These are phyloP conservation scores for Malaclemys terrapin DNA, from an alignment of 2,113 vertebrate genomes.

Conservation along the genomic window DNA sequence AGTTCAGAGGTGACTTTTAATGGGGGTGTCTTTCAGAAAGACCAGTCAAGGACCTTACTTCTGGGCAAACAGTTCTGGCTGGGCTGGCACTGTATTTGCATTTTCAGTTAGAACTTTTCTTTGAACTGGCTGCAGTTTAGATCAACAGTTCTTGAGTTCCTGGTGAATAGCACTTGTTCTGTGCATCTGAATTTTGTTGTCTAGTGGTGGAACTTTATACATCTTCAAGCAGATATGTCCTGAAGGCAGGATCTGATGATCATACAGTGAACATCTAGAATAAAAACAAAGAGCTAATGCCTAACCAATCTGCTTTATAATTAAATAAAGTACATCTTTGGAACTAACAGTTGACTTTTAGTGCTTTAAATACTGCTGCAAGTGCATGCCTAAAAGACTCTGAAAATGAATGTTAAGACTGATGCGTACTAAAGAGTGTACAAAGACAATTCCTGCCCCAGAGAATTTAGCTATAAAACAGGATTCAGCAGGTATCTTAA, in stretches of 20 bases:
- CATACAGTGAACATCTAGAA: conserved; percentile 2
- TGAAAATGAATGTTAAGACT: neutral
- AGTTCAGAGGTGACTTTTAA: neutral
- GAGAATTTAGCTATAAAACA: neutral
- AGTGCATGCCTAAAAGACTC: accelerated
- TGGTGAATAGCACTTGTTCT: conserved; percentile 34
- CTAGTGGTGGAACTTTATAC: conserved; percentile 24
- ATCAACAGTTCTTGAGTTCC: neutral
- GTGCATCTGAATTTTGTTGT: conserved; percentile 39
- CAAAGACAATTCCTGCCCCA: neutral
- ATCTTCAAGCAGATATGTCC: neutral
- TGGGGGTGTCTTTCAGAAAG: neutral
- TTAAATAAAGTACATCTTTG: conserved; percentile 70
- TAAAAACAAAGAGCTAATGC: conserved; percentile 49
- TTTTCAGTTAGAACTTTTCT: conserved; percentile 7
- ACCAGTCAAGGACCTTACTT: neutral
- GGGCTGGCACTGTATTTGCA: conserved; percentile 38
- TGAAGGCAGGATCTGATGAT: conserved; percentile 33
- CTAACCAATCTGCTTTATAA: conserved; percentile 66
- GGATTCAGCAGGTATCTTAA: accelerated
- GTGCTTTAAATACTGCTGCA: neutral
- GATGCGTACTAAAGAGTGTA: neutral
- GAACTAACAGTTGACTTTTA: conserved; percentile 6
- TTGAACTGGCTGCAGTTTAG: conserved; percentile 10
- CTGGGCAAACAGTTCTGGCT: conserved; percentile 29